A percentile compares a stretch with the other conserved stretches of the same genome.
Conservation (phyloP, 1,140 invertebrate genomes). For the Berghia stephanieae region DNA sequence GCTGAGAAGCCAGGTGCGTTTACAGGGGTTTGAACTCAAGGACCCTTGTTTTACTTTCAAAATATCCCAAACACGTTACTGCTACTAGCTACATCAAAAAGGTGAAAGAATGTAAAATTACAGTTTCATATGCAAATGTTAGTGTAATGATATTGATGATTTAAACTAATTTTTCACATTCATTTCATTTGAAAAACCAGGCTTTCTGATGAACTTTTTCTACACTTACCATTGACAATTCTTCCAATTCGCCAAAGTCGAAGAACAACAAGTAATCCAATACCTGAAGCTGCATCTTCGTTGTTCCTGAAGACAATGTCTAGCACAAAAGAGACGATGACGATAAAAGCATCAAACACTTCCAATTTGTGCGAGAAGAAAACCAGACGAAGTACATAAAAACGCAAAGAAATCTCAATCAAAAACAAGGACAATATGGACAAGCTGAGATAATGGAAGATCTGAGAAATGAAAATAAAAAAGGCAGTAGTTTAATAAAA, state of each 20-base stretch:
- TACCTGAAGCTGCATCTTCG: conserved; percentile 51
- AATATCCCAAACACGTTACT: background rate
- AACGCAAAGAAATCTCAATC: conserved; percentile 60
- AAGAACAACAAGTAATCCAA: conserved; percentile 62
- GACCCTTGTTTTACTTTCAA: background rate
- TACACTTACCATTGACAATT: conserved; percentile 63
- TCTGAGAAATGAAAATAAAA: too few relatives aligned
- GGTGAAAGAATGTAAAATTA: background rate
- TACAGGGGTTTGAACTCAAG: too few relatives aligned
- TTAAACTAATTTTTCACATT: background rate
- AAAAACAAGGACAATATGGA: conserved; percentile 61
- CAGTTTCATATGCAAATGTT: background rate
- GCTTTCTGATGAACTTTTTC: background rate
- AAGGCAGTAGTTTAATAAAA: too few relatives aligned
- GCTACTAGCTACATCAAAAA: background rate
- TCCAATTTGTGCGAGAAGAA: conserved; percentile 66
- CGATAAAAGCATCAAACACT: conserved; percentile 66
- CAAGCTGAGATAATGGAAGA: conserved; percentile 62
- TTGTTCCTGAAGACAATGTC: conserved; percentile 60
- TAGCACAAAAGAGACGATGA: conserved; percentile 65
- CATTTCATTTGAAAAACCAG: background rate
- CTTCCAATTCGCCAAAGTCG: conserved; percentile 64
- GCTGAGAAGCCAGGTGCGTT: too few relatives aligned
- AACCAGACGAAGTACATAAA: conserved; percentile 61
- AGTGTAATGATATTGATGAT: background rate